Percentiles rank a stretch among this genome's conserved stretches.
These are phyloP conservation scores for Drusus annulatus DNA, from an alignment of 1,140 invertebrate genomes.

Conservation along the genomic window DNA sequence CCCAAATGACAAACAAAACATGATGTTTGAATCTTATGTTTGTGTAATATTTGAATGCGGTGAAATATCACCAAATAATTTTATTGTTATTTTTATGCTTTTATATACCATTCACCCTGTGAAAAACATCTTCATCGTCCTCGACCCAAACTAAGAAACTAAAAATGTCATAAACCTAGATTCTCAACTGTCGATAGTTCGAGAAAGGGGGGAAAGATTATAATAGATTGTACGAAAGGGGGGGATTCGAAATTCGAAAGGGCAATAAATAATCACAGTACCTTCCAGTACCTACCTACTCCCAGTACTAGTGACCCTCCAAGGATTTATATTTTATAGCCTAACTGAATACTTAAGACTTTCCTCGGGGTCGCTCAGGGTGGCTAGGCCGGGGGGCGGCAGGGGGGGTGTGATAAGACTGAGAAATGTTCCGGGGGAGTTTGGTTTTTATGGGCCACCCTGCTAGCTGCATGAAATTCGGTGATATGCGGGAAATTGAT, in stretches of 20 bases:
- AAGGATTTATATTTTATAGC: constrained; percentile 42
- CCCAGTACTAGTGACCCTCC: constrained; percentile 9
- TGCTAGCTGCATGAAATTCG: not conserved
- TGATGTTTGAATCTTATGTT: no score
- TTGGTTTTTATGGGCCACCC: constrained; percentile 18
- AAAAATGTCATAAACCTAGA: constrained; percentile 24
- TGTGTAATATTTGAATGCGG: no score
- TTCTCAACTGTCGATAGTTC: not conserved
- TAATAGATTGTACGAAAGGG: not conserved
- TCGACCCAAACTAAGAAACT: not conserved
- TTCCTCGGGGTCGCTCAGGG: not conserved
- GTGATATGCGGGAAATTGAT: not conserved
- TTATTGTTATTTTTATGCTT: no score
- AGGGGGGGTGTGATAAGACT: not conserved
- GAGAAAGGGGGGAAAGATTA: not conserved
- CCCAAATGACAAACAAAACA: no score
- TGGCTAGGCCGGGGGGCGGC: not conserved
- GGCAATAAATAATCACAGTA: constrained; percentile 28
- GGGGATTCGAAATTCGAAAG: not conserved
- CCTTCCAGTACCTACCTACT: no score
- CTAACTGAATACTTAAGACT: constrained; percentile 41
- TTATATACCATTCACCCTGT: no score
- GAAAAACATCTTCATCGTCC: no score
- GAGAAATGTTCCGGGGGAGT: not conserved
- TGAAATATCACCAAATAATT: no score